Conservation (phyloP, 2,113 vertebrate species). For the Sinocyclocheilus maitianheensis region DNA sequence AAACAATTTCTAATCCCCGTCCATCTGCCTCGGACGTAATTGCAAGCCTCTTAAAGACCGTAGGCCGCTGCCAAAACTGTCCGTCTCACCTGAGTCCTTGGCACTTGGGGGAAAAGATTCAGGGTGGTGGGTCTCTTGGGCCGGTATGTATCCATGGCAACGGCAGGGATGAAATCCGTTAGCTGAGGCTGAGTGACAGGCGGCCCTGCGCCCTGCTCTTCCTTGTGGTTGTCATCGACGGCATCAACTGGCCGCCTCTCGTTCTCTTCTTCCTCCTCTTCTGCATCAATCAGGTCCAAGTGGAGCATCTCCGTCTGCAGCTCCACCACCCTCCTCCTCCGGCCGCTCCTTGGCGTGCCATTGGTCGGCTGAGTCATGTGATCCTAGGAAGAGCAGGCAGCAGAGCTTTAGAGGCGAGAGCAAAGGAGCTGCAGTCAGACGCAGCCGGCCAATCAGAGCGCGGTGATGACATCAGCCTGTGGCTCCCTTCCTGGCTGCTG, state of each 20-base stretch:
- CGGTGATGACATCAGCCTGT: slow-evolving; percentile 57
- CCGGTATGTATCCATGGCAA: slow-evolving; percentile 87
- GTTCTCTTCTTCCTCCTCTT: slow-evolving; percentile 68
- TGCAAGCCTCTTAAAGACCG: slow-evolving; percentile 16
- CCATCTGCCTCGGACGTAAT: not conserved
- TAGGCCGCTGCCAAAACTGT: slow-evolving; percentile 6
- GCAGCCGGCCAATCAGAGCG: slow-evolving; percentile 48
- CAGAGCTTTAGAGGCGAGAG: slow-evolving; percentile 48
- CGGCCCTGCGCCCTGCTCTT: slow-evolving; percentile 61
- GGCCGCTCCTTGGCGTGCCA: slow-evolving; percentile 67
- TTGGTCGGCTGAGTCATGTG: slow-evolving; percentile 79
- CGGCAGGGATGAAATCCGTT: slow-evolving; percentile 61
- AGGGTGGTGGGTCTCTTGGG: slow-evolving; percentile 94
- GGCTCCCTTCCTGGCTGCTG: slow-evolving; percentile 48
- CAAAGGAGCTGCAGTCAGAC: slow-evolving; percentile 50
- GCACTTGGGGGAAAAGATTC: slow-evolving; percentile 93
- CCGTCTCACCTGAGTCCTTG: slow-evolving; percentile 87
- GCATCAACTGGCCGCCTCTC: slow-evolving; percentile 58
- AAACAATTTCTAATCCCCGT: slow-evolving; percentile 2
- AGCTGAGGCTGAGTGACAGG: slow-evolving; percentile 53
- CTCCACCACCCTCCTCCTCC: slow-evolving; percentile 74
- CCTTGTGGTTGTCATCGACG: slow-evolving; percentile 63
- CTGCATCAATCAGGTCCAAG: slow-evolving; percentile 88
- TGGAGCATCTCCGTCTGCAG: slow-evolving; percentile 86
- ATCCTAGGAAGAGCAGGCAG: slow-evolving; percentile 74